A percentile compares a stretch with the other conserved stretches of the same genome.
Conservation (phyloP, 1,140 invertebrate genomes). For the Proales similis region DNA sequence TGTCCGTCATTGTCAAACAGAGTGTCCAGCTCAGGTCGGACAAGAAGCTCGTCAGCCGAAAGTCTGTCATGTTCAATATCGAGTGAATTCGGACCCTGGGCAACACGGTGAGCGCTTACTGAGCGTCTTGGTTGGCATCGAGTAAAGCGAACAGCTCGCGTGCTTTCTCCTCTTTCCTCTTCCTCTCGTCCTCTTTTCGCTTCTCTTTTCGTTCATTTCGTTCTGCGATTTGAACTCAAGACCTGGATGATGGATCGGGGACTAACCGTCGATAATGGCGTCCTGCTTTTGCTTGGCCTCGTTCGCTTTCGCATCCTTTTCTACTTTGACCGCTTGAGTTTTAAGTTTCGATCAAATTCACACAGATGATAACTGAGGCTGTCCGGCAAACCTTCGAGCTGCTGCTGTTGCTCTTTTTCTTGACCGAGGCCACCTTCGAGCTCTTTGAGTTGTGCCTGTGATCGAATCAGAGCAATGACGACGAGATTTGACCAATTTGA, state of each 20-base stretch:
- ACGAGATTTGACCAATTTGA: neutral
- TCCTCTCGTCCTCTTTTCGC: neutral
- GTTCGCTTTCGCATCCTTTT: slow-evolving; percentile 20
- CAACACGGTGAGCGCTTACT: neutral
- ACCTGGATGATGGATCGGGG: slow-evolving; percentile 46
- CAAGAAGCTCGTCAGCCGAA: slow-evolving; percentile 4
- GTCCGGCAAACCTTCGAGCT: neutral
- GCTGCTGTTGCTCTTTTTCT: neutral
- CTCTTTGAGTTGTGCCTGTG: slow-evolving; percentile 5
- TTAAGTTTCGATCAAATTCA: neutral
- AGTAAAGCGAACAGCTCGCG: slow-evolving; percentile 9
- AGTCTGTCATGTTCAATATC: neutral
- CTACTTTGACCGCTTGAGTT: neutral
- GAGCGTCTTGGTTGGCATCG: slow-evolving; percentile 19
- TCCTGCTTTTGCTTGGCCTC: slow-evolving; percentile 42
- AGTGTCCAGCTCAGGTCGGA: slow-evolving; percentile 6
- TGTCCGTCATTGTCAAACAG: slow-evolving; percentile 34
- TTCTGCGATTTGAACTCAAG: slow-evolving; percentile 45
- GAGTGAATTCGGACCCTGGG: neutral
- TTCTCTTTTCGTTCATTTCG: neutral
- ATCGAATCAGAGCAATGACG: neutral
- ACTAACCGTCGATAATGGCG: slow-evolving; percentile 49
- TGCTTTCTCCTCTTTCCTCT: neutral
- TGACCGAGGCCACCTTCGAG: too few species aligned
- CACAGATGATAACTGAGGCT: neutral